Evolutionary conservation across 2,113 vertebrate genomes (phyloP).

Genomic region (Morone chrysops): DNA sequence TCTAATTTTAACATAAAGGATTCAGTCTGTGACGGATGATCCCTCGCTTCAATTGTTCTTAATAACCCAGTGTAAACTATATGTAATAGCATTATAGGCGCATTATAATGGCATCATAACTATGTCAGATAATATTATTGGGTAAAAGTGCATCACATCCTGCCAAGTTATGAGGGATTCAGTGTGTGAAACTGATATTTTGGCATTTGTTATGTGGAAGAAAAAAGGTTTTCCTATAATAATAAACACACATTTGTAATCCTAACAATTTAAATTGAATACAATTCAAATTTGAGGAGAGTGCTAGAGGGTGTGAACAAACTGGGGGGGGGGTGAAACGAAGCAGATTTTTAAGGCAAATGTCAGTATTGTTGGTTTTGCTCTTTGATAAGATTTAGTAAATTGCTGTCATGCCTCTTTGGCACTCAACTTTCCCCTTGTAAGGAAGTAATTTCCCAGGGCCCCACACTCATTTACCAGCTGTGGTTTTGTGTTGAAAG

Average conservation of each 20-base stretch:
- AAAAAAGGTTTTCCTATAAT: neutral
- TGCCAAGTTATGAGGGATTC: neutral
- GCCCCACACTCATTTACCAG: constrained; percentile 15
- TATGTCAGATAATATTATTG: neutral
- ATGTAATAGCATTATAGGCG: neutral
- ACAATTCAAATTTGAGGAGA: neutral
- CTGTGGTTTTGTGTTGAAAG: constrained; percentile 41
- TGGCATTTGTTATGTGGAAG: neutral
- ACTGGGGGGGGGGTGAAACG: neutral
- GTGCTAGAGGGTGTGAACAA: neutral
- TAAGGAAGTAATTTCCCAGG: constrained; percentile 4
- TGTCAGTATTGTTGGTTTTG: neutral
- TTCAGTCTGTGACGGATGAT: constrained; percentile 12
- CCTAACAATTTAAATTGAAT: neutral
- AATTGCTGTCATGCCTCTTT: constrained; percentile 1
- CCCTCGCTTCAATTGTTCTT: neutral
- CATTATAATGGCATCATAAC: neutral
- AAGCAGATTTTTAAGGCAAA: neutral
- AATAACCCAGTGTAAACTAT: neutral
- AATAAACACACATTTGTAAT: neutral
- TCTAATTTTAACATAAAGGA: constrained; percentile 4
- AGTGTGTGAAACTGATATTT: neutral
- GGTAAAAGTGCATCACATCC: neutral
- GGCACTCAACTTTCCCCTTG: neutral
- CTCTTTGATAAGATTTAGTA: neutral